Percentiles rank a stretch among this genome's conserved stretches.
Conservation (phyloP, 2,888 invertebrate genomes). For the Tipula unca region DNA sequence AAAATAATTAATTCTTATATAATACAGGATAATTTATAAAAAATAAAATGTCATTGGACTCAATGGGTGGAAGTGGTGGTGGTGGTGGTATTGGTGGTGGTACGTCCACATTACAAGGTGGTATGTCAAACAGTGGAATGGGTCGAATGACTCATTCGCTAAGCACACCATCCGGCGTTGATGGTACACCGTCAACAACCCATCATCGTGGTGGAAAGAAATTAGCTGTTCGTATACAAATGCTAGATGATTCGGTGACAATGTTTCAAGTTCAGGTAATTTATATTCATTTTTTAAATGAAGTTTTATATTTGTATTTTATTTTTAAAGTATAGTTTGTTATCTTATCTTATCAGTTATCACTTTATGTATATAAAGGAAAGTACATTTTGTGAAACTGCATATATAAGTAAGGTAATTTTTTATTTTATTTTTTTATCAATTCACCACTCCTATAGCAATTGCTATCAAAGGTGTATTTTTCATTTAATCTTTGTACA, state of each 20-base stretch:
- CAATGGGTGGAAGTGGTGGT: slow-evolving; percentile 34
- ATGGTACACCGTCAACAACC: slow-evolving; percentile 58
- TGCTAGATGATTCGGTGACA: slow-evolving; percentile 81
- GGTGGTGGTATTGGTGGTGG: slow-evolving; percentile 29
- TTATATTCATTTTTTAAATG: slow-evolving; percentile 23
- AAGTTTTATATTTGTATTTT: not conserved
- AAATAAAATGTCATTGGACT: slow-evolving; percentile 37
- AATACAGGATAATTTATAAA: not conserved
- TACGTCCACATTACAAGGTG: slow-evolving; percentile 30
- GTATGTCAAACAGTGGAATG: slow-evolving; percentile 31
- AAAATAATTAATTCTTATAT: not conserved
- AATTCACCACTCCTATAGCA: not conserved
- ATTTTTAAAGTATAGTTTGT: not conserved
- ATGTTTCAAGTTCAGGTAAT: slow-evolving; percentile 89
- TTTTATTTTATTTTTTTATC: not conserved
- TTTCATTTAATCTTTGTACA: not conserved
- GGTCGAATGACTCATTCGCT: slow-evolving; percentile 76
- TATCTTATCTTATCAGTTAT: slow-evolving; percentile 2
- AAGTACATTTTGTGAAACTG: not conserved
- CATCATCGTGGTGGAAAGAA: slow-evolving; percentile 83
- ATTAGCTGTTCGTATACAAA: slow-evolving; percentile 78
- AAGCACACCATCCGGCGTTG: slow-evolving; percentile 77
- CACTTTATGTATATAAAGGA: not conserved
- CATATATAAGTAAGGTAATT: not conserved
- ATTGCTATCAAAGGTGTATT: not conserved